Evolutionary conservation across 2,797 vertebrate genomes (phyloP).

Genomic region (Carapus acus): DNA sequence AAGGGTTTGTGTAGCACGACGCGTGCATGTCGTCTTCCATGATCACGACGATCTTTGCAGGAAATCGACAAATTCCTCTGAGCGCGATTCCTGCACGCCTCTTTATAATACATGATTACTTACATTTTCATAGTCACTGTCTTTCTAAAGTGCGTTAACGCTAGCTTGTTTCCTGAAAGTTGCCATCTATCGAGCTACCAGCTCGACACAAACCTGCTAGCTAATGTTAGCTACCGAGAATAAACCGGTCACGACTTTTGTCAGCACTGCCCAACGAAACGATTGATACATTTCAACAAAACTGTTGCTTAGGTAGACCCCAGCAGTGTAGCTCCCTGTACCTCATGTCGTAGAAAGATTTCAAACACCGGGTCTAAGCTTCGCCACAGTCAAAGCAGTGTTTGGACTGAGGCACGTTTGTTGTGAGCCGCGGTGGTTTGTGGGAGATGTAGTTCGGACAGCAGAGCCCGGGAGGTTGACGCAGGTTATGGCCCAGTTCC

Average conservation of each 20-base stretch:
- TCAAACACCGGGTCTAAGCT: slow-evolving; percentile 40
- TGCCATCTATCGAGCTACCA: slow-evolving; percentile 30
- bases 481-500: no score
- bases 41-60: no score
- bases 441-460: slow-evolving; percentile 61
- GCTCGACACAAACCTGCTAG: slow-evolving; percentile 11
- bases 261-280: neutral
- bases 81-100: no score
- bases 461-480: no score
- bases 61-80: no score
- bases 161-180: slow-evolving; percentile 46
- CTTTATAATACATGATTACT: no score
- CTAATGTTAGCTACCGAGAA: slow-evolving; percentile 24
- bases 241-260: neutral
- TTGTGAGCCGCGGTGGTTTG: slow-evolving; percentile 47
- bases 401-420: slow-evolving; percentile 56
- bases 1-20: no score
- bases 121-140: neutral
- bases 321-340: slow-evolving; percentile 24
- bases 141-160: neutral
- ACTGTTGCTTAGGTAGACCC: rapidly evolving
- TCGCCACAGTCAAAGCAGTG: slow-evolving; percentile 18
- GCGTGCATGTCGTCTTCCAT: no score
- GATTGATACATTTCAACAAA: rapidly evolving
- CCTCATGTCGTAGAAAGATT: slow-evolving; percentile 62